Percentiles rank a stretch among this genome's conserved stretches.
These are phyloP conservation scores for Macrophya annulata DNA, from an alignment of 2,888 invertebrate genomes.

Conservation along the genomic window DNA sequence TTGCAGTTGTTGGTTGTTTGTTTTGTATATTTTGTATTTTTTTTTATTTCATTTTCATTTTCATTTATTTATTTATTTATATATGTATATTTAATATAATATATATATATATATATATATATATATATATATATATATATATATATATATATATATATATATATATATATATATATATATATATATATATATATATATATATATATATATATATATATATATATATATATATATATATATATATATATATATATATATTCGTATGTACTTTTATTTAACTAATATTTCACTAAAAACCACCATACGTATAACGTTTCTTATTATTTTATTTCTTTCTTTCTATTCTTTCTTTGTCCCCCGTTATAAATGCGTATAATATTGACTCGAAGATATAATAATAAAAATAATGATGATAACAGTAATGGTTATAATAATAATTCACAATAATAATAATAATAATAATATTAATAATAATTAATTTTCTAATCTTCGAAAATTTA, in stretches of 20 bases:
- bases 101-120: background rate
- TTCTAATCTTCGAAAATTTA: background rate
- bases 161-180: no score
- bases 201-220: no score
- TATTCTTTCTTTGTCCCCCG: background rate
- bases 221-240: no score
- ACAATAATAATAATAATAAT: no score
- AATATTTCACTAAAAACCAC: conserved; percentile 20
- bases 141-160: no score
- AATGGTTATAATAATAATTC: no score
- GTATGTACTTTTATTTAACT: background rate
- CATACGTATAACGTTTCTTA: background rate
- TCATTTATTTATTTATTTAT: background rate
- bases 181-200: no score
- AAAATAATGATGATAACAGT: no score
- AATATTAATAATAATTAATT: background rate
- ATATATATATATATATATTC: conserved; percentile 7
- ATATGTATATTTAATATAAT: background rate
- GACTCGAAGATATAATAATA: background rate
- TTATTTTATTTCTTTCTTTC: background rate
- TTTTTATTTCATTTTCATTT: background rate
- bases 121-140: no score
- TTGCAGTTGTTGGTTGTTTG: no score
- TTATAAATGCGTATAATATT: background rate
- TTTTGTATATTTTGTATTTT: background rate